Evolutionary conservation across 2,113 vertebrate genomes (phyloP).

Genomic region (Thamnophis sirtalis): DNA sequence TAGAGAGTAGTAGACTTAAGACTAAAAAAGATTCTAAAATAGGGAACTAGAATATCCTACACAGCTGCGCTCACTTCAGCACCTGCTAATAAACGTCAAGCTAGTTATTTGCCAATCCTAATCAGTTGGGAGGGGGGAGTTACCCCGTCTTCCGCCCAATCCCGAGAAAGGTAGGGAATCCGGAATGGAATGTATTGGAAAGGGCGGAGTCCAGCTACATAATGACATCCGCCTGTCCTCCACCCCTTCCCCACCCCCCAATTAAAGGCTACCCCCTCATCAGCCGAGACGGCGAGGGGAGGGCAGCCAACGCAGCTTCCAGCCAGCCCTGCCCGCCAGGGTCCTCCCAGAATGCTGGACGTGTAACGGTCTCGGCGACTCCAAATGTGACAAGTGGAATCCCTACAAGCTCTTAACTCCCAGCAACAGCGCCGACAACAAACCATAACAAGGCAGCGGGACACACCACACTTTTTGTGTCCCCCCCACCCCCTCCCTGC

Average conservation of each 20-base stretch:
- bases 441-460: not conserved
- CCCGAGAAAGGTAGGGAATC: not conserved
- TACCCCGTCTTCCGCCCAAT: not conserved
- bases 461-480: not conserved
- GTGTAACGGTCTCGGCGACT: slow-evolving; percentile 26
- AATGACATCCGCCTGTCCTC: slow-evolving; percentile 2
- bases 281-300: not conserved
- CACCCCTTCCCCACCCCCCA: not conserved
- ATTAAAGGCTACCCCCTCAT: not conserved
- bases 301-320: not conserved
- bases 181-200: not conserved
- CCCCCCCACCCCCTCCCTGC: slow-evolving; percentile 8
- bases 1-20: not conserved
- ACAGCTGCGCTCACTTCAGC: not conserved
- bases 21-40: not conserved
- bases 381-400: not conserved
- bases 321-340: not conserved
- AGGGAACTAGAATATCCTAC: not conserved
- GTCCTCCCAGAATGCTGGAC: not conserved
- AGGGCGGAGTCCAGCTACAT: slow-evolving; percentile 5
- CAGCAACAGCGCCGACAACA: slow-evolving; percentile 16
- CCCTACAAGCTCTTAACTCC: slow-evolving; percentile 10
- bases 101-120: not conserved
- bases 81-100: slow-evolving; percentile 21
- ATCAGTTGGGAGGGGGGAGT: not conserved